Evolutionary conservation across 1,140 invertebrate species (phyloP).

Genomic region (Panagrolaimus sp.): DNA sequence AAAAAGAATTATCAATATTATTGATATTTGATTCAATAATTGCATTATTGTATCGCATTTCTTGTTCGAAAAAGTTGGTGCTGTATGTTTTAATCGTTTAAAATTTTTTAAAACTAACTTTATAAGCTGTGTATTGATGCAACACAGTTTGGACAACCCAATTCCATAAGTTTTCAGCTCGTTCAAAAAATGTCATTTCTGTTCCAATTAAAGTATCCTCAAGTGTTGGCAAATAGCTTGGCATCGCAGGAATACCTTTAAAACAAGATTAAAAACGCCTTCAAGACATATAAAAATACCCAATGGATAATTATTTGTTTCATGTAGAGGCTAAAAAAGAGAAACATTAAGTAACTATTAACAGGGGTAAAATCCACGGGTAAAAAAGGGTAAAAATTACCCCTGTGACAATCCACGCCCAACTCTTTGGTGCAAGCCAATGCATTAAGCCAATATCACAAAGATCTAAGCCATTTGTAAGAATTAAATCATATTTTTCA

Average conservation of each 20-base stretch:
- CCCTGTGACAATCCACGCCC: constrained; percentile 37
- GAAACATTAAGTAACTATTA: too few species aligned
- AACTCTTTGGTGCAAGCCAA: constrained; percentile 22
- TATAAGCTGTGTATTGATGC: constrained; percentile 5
- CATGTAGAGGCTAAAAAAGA: constrained; percentile 30
- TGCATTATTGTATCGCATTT: not conserved
- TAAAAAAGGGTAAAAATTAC: too few species aligned
- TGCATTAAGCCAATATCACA: constrained; percentile 34
- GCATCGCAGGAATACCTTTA: constrained; percentile 30
- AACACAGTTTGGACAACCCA: not conserved
- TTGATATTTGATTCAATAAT: not conserved
- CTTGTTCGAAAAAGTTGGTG: too few species aligned
- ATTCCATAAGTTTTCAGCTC: constrained; percentile 23
- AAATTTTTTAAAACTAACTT: constrained; percentile 4
- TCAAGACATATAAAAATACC: constrained; percentile 13
- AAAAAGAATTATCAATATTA: not conserved
- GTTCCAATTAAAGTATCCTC: constrained; percentile 28
- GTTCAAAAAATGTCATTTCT: constrained; percentile 28
- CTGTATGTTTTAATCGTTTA: too few species aligned
- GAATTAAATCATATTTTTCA: constrained; percentile 37
- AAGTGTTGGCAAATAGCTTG: constrained; percentile 30
- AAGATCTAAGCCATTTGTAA: constrained; percentile 32
- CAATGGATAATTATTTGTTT: constrained; percentile 22
- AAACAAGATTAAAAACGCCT: not conserved
- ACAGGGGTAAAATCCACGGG: too few species aligned